A percentile compares a stretch with the other conserved stretches of the same genome.
These are phyloP conservation scores for Aphidius colemani DNA, from an alignment of 2,888 invertebrate species.

Conservation along the genomic window DNA sequence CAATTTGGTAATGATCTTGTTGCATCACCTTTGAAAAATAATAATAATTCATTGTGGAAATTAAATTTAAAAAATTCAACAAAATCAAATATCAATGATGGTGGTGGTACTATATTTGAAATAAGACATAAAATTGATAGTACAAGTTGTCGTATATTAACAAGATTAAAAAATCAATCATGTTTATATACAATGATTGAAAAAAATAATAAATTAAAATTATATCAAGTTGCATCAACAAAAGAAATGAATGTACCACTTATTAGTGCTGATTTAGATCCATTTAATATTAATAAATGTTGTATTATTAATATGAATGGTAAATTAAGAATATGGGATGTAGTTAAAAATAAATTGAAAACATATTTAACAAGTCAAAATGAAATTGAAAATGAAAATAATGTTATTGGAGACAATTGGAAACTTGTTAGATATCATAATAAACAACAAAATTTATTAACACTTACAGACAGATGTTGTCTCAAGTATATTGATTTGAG, in stretches of 20 bases:
- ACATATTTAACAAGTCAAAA: not conserved
- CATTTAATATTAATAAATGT: slow-evolving; percentile 41
- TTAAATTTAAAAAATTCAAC: slow-evolving; percentile 44
- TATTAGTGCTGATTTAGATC: slow-evolving; percentile 49
- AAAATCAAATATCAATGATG: slow-evolving; percentile 40
- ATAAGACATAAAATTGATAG: slow-evolving; percentile 36
- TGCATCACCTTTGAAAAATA: slow-evolving; percentile 40
- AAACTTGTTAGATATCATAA: slow-evolving; percentile 45
- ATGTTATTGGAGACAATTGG: slow-evolving; percentile 47
- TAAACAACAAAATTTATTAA: slow-evolving; percentile 42
- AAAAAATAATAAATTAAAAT: slow-evolving; percentile 34
- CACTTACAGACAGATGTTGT: slow-evolving; percentile 51
- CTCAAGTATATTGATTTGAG: slow-evolving; percentile 49
- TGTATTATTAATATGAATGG: slow-evolving; percentile 44
- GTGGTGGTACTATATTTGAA: slow-evolving; percentile 41
- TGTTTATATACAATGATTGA: slow-evolving; percentile 42
- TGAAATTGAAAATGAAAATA: not conserved
- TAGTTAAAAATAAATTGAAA: slow-evolving; percentile 40
- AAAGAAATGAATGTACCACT: slow-evolving; percentile 44
- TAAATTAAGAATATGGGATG: slow-evolving; percentile 46
- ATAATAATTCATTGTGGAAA: slow-evolving; percentile 44
- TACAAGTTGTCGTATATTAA: slow-evolving; percentile 44
- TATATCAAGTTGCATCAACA: slow-evolving; percentile 37
- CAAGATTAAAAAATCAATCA: slow-evolving; percentile 46
- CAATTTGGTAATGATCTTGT: slow-evolving; percentile 53